These are phyloP conservation scores for Rhinogobio ventralis DNA, from an alignment of 2,797 vertebrate species.

Conservation along the genomic window DNA sequence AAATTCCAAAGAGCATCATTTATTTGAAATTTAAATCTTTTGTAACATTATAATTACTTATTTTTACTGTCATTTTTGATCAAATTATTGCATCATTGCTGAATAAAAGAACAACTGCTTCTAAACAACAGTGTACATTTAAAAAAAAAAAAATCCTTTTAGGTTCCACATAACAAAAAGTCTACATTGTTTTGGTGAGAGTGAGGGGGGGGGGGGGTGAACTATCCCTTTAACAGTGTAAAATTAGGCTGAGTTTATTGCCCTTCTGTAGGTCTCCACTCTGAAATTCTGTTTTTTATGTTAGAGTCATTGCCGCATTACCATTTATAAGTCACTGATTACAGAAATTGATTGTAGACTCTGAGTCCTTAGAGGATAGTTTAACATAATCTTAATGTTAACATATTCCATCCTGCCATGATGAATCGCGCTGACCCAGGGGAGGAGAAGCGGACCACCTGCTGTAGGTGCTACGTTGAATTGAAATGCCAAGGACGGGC, in stretches of 20 bases:
- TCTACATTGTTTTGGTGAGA: not conserved
- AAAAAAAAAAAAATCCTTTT: not conserved
- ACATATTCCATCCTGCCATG: conserved; percentile 66
- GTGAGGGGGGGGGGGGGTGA: not conserved
- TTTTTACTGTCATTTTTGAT: not conserved
- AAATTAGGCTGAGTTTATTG: conserved; percentile 17
- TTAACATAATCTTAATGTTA: conserved; percentile 71
- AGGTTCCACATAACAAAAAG: not conserved
- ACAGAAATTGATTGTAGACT: conserved; percentile 57
- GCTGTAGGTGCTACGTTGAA: conserved; percentile 63
- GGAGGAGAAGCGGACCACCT: conserved; percentile 64
- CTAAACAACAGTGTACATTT: not conserved
- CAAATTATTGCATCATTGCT: not conserved
- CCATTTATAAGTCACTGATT: conserved; percentile 69
- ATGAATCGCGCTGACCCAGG: conserved; percentile 67
- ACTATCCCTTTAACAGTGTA: not conserved
- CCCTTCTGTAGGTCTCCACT: conserved; percentile 22
- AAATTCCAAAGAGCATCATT: not conserved
- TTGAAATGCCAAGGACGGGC: conserved; percentile 65
- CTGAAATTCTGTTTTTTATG: conserved; percentile 52
- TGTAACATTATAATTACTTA: not conserved
- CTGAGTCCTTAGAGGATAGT: conserved; percentile 59
- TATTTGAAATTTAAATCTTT: not conserved
- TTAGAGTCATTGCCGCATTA: conserved; percentile 63
- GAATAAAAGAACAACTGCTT: not conserved